Evolutionary conservation across 2,113 vertebrate species (phyloP).

Genomic region (Arvicanthis niloticus): DNA sequence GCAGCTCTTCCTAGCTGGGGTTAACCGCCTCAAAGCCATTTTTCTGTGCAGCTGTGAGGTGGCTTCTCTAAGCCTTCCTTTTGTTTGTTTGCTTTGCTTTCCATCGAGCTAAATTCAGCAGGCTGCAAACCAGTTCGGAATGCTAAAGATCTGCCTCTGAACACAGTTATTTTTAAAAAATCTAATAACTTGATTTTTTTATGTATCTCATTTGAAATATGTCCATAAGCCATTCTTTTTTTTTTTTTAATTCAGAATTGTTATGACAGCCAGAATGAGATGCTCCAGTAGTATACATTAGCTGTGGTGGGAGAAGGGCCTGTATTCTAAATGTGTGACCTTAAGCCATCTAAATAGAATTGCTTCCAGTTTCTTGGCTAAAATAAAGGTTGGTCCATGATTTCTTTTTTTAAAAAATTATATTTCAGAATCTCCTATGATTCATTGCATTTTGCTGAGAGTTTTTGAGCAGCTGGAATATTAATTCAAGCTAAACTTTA

Average conservation of each 20-base stretch:
- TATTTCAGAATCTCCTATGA: not conserved
- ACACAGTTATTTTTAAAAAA: conserved; percentile 50
- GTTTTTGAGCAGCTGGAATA: not conserved
- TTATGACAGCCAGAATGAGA: not conserved
- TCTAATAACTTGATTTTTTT: conserved; percentile 18
- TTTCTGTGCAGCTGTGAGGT: conserved; percentile 68
- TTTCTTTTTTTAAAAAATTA: not conserved
- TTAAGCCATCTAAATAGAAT: not conserved
- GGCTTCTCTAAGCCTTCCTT: conserved; percentile 64
- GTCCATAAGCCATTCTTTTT: not conserved
- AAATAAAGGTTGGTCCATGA: not conserved
- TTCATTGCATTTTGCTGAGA: not conserved
- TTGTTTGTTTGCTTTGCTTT: conserved; percentile 83
- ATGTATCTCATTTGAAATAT: conserved; percentile 44
- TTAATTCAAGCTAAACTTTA: conserved; percentile 3
- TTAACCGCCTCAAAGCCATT: conserved; percentile 65
- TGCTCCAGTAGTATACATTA: not conserved
- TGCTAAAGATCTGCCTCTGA: conserved; percentile 61
- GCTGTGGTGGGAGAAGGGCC: not conserved
- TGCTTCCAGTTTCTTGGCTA: not conserved
- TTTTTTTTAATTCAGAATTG: conserved; percentile 41
- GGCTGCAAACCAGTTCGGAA: conserved; percentile 70
- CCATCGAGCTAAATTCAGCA: conserved; percentile 55
- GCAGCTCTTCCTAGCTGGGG: conserved; percentile 75
- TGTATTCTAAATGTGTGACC: too few relatives aligned